phyloP scores from a whole-genome alignment of 2,797 vertebrate genomes.

The Rhinogobio ventralis region DNA sequence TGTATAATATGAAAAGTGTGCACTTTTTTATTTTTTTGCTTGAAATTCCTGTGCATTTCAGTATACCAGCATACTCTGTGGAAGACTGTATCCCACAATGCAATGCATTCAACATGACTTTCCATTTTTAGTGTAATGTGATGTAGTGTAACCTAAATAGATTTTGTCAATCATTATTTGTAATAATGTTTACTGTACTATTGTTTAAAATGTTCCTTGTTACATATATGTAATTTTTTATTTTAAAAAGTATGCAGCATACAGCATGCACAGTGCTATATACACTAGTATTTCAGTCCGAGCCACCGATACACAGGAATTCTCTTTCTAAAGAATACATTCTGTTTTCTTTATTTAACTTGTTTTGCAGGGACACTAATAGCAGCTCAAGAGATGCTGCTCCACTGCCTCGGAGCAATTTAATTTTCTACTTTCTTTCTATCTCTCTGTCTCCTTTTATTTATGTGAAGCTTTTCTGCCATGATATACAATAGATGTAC shows the following conservation, averaged over 20 bases:
- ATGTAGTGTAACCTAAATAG: background rate
- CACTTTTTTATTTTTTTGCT: background rate
- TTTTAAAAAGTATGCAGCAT: background rate
- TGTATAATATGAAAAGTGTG: background rate
- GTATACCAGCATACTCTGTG: background rate
- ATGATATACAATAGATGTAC: background rate
- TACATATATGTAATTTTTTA: background rate
- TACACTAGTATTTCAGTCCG: background rate
- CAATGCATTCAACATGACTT: background rate
- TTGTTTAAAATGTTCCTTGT: background rate
- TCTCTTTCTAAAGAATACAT: background rate
- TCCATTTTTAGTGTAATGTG: background rate
- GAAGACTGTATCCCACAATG: background rate
- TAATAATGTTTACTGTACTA: background rate
- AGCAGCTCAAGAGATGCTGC: background rate
- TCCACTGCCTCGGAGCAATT: conserved; percentile 12
- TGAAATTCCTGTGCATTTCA: background rate
- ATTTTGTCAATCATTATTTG: background rate
- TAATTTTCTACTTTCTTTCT: background rate
- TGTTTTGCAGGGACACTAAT: conserved; percentile 23
- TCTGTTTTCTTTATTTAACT: conserved; percentile 13
- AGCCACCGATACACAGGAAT: background rate
- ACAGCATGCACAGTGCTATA: too few relatives aligned
- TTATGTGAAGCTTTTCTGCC: background rate
- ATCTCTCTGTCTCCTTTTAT: background rate